Conservation (phyloP, 1,140 invertebrate species). For the Heliconius eleuchia region DNA sequence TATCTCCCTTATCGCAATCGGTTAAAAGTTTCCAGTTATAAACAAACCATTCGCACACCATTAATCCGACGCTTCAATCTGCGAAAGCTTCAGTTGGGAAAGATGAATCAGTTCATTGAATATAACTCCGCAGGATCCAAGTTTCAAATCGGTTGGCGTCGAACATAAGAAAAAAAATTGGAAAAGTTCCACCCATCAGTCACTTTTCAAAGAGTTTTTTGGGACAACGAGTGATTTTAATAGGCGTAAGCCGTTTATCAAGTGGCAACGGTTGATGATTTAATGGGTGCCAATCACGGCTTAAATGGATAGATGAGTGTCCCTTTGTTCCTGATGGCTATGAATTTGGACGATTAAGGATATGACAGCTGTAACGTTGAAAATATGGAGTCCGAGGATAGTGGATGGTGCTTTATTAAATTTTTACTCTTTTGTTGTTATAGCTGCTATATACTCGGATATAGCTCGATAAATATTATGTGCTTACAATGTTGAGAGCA, state of each 20-base stretch:
- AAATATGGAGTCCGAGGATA: not conserved
- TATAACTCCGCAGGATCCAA: constrained; percentile 41
- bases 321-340: constrained; percentile 34
- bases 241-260: constrained; percentile 40
- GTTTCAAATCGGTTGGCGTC: constrained; percentile 37
- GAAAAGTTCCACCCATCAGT: constrained; percentile 45
- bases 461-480: not conserved
- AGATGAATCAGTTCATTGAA: constrained; percentile 41
- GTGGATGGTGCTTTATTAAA: not conserved
- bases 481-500: not conserved
- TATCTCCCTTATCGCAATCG: not conserved
- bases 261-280: constrained; percentile 41
- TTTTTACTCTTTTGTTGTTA: not conserved
- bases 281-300: constrained; percentile 41
- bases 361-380: constrained; percentile 21
- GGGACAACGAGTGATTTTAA: constrained; percentile 44
- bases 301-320: constrained; percentile 37
- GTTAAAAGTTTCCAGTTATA: constrained; percentile 6
- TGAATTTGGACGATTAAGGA: constrained; percentile 31
- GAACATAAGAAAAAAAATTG: constrained; percentile 38
- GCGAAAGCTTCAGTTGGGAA: constrained; percentile 33
- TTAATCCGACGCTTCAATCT: constrained; percentile 32
- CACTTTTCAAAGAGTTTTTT: constrained; percentile 46
- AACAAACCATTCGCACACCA: constrained; percentile 34
- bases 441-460: not conserved